Conservation (phyloP, 2,797 vertebrate genomes). For the Cuculus canorus region DNA sequence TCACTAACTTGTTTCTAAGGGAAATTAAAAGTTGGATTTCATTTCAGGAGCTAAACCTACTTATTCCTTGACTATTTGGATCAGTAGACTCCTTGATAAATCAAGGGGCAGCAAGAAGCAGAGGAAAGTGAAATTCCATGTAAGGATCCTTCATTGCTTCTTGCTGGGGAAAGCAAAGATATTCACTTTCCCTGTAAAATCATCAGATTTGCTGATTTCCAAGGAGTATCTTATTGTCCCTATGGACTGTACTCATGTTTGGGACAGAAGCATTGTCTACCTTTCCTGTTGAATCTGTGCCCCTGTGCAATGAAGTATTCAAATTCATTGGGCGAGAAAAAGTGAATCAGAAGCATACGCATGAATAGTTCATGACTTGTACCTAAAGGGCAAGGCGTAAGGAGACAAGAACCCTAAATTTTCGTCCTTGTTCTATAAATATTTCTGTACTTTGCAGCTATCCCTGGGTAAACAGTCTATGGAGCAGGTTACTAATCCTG, state of each 20-base stretch:
- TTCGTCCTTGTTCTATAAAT: not conserved
- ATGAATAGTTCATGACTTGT: not conserved
- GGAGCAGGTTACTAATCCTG: not conserved
- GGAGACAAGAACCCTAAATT: not conserved
- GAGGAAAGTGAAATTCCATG: not conserved
- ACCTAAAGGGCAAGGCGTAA: not conserved
- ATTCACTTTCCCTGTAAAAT: not conserved
- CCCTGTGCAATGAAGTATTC: not conserved
- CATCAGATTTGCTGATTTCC: not conserved
- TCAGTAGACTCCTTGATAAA: slow-evolving; percentile 1
- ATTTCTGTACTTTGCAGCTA: not conserved
- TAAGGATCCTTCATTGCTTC: not conserved
- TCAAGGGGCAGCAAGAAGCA: not conserved
- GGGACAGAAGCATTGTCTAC: not conserved
- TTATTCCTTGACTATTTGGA: not conserved
- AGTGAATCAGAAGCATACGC: not conserved
- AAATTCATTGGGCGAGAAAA: not conserved
- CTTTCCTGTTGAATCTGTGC: not conserved
- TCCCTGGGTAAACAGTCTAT: not conserved
- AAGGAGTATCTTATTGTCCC: not conserved
- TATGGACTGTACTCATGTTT: not conserved
- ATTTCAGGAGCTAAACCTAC: not conserved
- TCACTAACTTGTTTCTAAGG: slow-evolving; percentile 23
- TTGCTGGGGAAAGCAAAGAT: not conserved
- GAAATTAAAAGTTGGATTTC: slow-evolving; percentile 2